Evolutionary conservation across 2,113 vertebrate genomes (phyloP).

Genomic region (Condylura cristata): DNA sequence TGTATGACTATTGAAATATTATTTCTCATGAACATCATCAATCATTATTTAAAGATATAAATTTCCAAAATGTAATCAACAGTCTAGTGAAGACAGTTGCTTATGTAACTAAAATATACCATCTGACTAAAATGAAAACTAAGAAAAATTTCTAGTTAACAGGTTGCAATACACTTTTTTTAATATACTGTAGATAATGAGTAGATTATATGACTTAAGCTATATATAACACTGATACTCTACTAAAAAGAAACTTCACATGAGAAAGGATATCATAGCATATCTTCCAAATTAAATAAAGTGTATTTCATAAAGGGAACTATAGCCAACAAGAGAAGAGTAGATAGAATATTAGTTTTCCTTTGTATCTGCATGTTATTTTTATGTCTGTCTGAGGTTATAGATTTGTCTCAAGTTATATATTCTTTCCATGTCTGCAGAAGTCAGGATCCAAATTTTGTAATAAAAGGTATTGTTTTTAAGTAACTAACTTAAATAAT

Average conservation of each 20-base stretch:
- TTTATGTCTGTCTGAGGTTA: neutral
- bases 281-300: slow-evolving; percentile 43
- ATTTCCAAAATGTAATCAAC: slow-evolving; percentile 4
- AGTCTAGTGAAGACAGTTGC: neutral
- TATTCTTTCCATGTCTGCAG: neutral
- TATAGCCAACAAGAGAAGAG: neutral
- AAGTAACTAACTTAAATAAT: neutral
- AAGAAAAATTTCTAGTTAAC: slow-evolving; percentile 24
- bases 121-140: slow-evolving; percentile 3
- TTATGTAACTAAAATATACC: slow-evolving; percentile 1
- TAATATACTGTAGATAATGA: neutral
- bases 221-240: neutral
- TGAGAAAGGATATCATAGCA: neutral
- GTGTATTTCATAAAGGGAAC: neutral
- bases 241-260: slow-evolving; percentile 13
- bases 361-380: neutral
- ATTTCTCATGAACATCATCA: neutral
- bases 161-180: neutral
- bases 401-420: neutral
- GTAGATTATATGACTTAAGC: neutral
- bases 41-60: neutral
- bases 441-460: neutral
- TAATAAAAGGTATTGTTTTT: neutral
- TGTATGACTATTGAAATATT: slow-evolving; percentile 22
- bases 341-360: neutral